Conservation (phyloP, 2,888 invertebrate species). For the Andrena hattorfiana region DNA sequence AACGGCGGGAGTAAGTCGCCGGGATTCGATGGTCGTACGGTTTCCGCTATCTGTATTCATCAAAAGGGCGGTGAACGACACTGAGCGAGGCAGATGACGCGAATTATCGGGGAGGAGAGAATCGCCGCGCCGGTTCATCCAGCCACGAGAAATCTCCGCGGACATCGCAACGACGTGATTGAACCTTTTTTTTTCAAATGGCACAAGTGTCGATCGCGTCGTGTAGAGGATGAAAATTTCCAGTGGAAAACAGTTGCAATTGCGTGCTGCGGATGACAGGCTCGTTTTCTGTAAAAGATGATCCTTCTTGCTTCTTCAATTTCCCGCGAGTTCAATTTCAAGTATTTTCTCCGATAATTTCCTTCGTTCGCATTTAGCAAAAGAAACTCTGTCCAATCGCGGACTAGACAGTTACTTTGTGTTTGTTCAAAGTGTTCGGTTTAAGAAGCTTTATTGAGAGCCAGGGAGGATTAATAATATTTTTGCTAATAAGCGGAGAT, state of each 20-base stretch:
- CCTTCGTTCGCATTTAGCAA: too few relatives aligned
- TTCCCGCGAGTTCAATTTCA: too few relatives aligned
- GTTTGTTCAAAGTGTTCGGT: not conserved
- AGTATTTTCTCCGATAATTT: too few relatives aligned
- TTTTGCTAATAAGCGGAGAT: constrained; percentile 8
- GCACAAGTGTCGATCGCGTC: not conserved
- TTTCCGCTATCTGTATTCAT: constrained; percentile 37
- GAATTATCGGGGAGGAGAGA: not conserved
- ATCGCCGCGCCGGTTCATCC: not conserved
- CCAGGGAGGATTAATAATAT: constrained; percentile 8
- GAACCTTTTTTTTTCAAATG: not conserved
- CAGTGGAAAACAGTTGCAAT: too few relatives aligned
- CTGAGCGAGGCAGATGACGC: constrained; percentile 4
- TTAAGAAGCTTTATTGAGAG: not conserved
- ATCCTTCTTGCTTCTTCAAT: too few relatives aligned
- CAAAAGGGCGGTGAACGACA: constrained; percentile 25
- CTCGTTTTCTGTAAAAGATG: too few relatives aligned
- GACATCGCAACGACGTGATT: not conserved
- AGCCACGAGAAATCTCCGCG: constrained; percentile 3
- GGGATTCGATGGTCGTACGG: constrained; percentile 34
- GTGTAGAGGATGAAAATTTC: too few relatives aligned
- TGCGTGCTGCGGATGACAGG: too few relatives aligned
- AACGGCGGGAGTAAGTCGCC: constrained; percentile 26
- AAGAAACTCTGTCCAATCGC: not conserved
- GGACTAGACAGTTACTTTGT: not conserved